phyloP scores from a whole-genome alignment of 37 sponge, comb jelly and placozoan species.

The Mnemiopsis leidyi region DNA sequence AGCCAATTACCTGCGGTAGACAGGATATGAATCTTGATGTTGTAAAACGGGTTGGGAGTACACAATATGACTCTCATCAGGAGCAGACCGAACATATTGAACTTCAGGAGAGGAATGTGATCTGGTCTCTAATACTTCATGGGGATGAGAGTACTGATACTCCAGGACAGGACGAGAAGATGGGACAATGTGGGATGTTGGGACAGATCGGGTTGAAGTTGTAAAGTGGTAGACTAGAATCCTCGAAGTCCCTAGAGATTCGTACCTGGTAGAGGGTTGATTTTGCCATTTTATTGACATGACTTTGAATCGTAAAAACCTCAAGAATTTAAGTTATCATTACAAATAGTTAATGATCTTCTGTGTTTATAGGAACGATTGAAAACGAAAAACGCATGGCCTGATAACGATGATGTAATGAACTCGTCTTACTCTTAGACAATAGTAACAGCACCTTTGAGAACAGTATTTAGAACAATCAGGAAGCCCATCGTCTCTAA shows the following conservation, averaged over 20 bases:
- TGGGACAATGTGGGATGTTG: neutral
- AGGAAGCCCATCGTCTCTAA: neutral
- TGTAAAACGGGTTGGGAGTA: neutral
- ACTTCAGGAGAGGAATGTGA: too few relatives aligned
- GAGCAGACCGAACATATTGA: too few relatives aligned
- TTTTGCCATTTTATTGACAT: too few relatives aligned
- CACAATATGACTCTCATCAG: too few relatives aligned
- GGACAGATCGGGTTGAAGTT: neutral
- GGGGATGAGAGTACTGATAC: neutral
- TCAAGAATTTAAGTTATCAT: too few relatives aligned
- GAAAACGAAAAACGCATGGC: too few relatives aligned
- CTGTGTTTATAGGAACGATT: too few relatives aligned
- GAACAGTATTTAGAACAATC: neutral
- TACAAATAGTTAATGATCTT: too few relatives aligned
- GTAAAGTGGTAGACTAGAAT: neutral
- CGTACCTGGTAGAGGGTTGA: too few relatives aligned
- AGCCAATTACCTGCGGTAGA: neutral
- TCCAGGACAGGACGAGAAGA: neutral
- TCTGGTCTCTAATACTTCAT: neutral
- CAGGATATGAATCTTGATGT: neutral
- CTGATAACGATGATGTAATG: too few relatives aligned
- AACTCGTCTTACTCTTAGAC: neutral
- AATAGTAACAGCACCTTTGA: neutral
- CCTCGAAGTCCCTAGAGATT: neutral
- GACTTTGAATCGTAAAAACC: too few relatives aligned